Evolutionary conservation across 2,113 vertebrate species (phyloP), one percentile per base, ranked within the genome.

Genomic region (Corythaeola cristata): DNA sequence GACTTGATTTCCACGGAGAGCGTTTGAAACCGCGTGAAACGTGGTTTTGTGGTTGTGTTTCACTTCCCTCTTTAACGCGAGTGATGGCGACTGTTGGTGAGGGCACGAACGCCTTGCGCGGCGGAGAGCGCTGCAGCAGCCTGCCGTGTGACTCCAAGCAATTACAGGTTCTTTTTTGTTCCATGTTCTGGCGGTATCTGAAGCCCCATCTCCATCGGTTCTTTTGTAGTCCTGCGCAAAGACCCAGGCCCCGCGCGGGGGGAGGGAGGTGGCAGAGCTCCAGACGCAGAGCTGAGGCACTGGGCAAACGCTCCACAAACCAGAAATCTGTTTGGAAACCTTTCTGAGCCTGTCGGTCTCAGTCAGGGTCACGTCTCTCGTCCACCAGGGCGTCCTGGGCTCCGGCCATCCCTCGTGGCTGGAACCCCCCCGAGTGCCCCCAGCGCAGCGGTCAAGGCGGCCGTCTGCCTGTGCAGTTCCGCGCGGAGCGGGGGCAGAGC

Each of bases 221-320:
- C 69, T 74, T 41, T 28, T 49, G 52, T 55, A 23, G 63, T 62
- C 24, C 64, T 8, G 5, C 37, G 67, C 58, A 44, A 72, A 80
- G 49, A 79, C n/a, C 35, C 71, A 11, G 58, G 64, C 39, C 53
- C 22, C 0, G 4, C 4, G 10, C 7, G 3, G 2, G 0, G 41
- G 44, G 17, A 26, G 26, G n/a, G 62, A 72, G 44, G 55, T 55
- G 62, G 78, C 79, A 83, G 83, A 89, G 71, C 52, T 88, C 52
- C 66, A 49, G 62, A 20, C 9, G 2, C 0, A 0, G 12, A 49
- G 69, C 41, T 0, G 1, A 66, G 33, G 35, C 3, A 1, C 69
- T 24, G 59, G 14, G 49, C 53, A 83, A 39, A 49, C 0, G 2
- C 12, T 78, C 18, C 44, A 23, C 50, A 35, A 24, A 67, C 0